A percentile compares a stretch with the other conserved stretches of the same genome.
Conservation (phyloP, 2,113 vertebrate genomes). For the Noctilio leporinus region DNA sequence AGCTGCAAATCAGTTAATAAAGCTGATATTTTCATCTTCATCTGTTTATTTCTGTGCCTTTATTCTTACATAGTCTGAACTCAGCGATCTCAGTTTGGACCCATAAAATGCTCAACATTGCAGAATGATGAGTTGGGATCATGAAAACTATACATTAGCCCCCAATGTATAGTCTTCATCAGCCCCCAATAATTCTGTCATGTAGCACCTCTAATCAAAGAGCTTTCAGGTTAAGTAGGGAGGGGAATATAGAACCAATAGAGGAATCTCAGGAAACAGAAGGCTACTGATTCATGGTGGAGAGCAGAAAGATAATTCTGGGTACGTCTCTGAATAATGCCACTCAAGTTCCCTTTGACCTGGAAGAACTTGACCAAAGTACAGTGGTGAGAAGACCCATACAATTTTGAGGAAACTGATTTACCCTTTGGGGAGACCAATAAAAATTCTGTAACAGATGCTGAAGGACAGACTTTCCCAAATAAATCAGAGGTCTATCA, state of each 20-base stretch:
- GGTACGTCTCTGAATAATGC: not conserved
- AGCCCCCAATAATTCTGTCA: not conserved
- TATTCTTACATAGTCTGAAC: not conserved
- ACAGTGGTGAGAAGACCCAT: not conserved
- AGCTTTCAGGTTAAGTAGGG: not conserved
- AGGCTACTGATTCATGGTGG: not conserved
- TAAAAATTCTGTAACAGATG: not conserved
- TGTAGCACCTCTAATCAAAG: not conserved
- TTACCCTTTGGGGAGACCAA: not conserved
- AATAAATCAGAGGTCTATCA: not conserved
- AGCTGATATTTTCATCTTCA: not conserved
- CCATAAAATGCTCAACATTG: not conserved
- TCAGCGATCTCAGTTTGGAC: not conserved
- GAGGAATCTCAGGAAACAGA: not conserved
- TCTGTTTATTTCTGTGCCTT: not conserved
- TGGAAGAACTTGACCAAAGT: slow-evolving; percentile 9
- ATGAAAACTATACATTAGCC: not conserved
- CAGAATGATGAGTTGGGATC: not conserved
- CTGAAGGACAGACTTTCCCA: not conserved
- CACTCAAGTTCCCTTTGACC: not conserved
- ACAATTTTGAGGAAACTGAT: slow-evolving; percentile 18
- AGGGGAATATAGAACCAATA: not conserved
- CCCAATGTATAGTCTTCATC: no score
- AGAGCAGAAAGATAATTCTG: not conserved
- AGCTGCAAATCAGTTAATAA: not conserved